phyloP scores from a whole-genome alignment of 2,113 vertebrate species.

The Calidris pugnax region DNA sequence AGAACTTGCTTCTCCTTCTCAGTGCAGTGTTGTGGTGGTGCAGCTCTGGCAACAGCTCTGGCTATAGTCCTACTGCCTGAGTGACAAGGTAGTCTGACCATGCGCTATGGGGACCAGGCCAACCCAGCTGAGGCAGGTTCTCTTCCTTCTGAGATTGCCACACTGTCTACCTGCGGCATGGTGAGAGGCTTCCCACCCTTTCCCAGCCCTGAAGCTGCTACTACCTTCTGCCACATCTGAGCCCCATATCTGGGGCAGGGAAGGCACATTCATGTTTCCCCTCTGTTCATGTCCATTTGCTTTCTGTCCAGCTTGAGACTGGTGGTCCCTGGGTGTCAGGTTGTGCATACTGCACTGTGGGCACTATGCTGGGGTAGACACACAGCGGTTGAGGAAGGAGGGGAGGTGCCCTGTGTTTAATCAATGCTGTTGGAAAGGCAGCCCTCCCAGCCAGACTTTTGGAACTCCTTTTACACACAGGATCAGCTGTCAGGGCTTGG shows the following conservation, averaged over 20 bases:
- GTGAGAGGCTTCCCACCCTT: background rate
- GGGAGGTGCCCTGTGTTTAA: background rate
- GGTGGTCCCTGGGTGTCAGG: background rate
- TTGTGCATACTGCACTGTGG: accelerated
- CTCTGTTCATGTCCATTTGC: accelerated
- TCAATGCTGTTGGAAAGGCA: accelerated
- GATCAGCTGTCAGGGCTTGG: background rate
- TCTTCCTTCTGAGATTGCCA: background rate
- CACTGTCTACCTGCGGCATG: background rate
- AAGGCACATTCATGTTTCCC: accelerated
- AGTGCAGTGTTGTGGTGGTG: accelerated
- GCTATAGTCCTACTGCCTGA: background rate
- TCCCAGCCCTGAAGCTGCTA: background rate
- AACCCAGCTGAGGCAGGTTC: background rate
- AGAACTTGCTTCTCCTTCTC: background rate
- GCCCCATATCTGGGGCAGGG: background rate
- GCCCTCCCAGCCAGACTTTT: background rate
- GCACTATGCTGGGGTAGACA: background rate
- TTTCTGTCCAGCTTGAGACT: background rate
- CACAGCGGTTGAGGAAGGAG: background rate
- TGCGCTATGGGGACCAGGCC: accelerated
- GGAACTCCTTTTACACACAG: background rate
- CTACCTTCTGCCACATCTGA: background rate
- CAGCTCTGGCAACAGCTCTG: background rate
- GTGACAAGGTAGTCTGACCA: background rate